Evolutionary conservation across 37 sponge, comb jelly and placozoan species (phyloP), one percentile per base, ranked within the genome.

Genomic region (Bolinopsis microptera): DNA sequence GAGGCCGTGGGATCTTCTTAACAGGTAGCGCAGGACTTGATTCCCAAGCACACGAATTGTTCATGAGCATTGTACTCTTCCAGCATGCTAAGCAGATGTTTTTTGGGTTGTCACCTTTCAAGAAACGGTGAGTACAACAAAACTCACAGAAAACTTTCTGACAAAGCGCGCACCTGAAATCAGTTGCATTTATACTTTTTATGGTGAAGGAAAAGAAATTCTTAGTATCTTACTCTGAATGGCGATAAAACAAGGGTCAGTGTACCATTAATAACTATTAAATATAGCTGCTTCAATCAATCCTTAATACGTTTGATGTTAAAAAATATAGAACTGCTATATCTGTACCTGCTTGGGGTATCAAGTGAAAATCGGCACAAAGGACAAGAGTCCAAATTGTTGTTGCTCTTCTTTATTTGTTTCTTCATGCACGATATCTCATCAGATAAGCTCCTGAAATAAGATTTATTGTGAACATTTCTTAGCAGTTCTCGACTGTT

Each of bases 31-130:
- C 2, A 21, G 80, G 80, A 32, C 80, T 77, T 1, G 80, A 34
- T 32, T 77, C 80, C 80, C 80, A 77, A 13, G 80, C 80, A 77
- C 80, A 77, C 35, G 90, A 86, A 48, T 86, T 86, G 61, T 39
- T 86, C 61, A 86, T 41, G 1, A 86, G 61, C 61, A 41, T 39
- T 3, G 90, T 41, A 30, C 90, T 86, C 61, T 86, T 86, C 90
- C 90, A 86, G 35, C 90, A 86, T 30, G 35, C 90, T 16, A 86
- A 30, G 36, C 90, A 86, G 41, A 86, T 86, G 27, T 24, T 38
- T 35, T 77, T 77, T 18, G 80, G 80, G 1, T 31, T 34, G 36
- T 34, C 80, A 33, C 80, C 80, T 1, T 27, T 77, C 35, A 77
- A 36, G 36, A 77, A 77, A 5, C 80, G 80, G 35, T 27, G 27